phyloP scores from a whole-genome alignment of 2,888 invertebrate species.

The Chaetoderma sp. region DNA sequence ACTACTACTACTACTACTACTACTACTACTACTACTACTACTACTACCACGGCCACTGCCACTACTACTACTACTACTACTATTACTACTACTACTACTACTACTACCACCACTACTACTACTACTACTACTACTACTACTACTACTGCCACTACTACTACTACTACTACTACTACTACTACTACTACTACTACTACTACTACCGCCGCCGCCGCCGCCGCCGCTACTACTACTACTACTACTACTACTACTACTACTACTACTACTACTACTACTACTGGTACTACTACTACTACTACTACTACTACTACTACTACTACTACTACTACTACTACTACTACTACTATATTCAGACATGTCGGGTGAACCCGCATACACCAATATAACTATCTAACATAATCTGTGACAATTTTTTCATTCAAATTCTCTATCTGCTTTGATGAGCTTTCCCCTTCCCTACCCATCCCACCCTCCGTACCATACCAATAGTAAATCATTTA shows the following conservation, averaged over 20 bases:
- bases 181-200: slow-evolving; percentile 24
- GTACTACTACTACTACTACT: slow-evolving; percentile 15
- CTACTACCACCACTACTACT: slow-evolving; percentile 2
- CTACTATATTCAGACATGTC: too few species aligned
- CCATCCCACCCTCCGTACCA: too few species aligned
- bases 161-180: slow-evolving; percentile 19
- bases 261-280: slow-evolving; percentile 15
- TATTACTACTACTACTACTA: slow-evolving; percentile 6
- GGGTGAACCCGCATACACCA: too few species aligned
- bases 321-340: slow-evolving; percentile 10
- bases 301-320: slow-evolving; percentile 15
- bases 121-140: slow-evolving; percentile 12
- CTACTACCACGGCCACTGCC: background rate
- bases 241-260: slow-evolving; percentile 19
- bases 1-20: background rate
- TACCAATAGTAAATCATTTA: too few species aligned
- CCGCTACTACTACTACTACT: slow-evolving; percentile 19
- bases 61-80: slow-evolving; percentile 11
- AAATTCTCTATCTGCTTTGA: background rate
- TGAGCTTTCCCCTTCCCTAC: background rate
- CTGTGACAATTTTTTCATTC: too few species aligned
- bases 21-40: background rate
- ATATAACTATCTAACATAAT: too few species aligned
- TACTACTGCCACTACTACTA: slow-evolving; percentile 15
- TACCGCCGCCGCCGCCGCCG: slow-evolving; percentile 13